Evolutionary conservation across 2,113 vertebrate genomes (phyloP), one percentile per base, ranked within the genome.

Genomic region (Oreotrochilus melanogaster): DNA sequence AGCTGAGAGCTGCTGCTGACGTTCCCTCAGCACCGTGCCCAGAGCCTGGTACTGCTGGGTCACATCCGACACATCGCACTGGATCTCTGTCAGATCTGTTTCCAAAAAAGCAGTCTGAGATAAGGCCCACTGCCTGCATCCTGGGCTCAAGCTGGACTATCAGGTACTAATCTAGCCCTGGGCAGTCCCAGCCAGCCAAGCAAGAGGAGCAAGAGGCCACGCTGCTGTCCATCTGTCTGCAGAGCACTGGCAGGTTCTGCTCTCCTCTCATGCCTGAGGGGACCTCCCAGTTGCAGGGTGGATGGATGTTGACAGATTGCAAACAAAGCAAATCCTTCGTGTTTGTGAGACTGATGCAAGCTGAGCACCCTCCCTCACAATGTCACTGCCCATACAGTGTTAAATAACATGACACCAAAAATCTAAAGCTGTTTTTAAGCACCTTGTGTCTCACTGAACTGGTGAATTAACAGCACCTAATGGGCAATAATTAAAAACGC

Each of bases 1-100:
- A 14, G 98, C 94, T 4, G 98, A 98, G 94, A 99, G 98, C 57
- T 93, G 98, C 65, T 97, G 96, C 37, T 97, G 98, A 22, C 97
- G 98, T 8, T 98, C 98, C 56, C 9, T 98, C 83, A 99, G 92
- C n/a, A 97, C 97, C 5, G 58, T 28, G 6, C 99, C 99, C 16
- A 99, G 97, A 28, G 92, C 94, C 87, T 99, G 99, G 50, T 99
- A 98, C 57, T 96, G 98, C 66, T 94, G 88, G 87, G 97, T 99
- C 91, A 99, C 98, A 3, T 99, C 99, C 1, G 99, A 98, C 93
- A 99, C 97, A 6, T 98, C 98, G 8, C 99, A 98, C 97, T 99
- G 99, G 93, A 99, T 99, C 97, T 99, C 98, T 0, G 99, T 99
- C 97, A 99, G 98, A 95, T 99, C 99, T 99, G 97, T 47, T 11